A percentile compares a stretch with the other conserved stretches of the same genome.
Conservation (phyloP, 1,140 invertebrate genomes). For the Rhopalosiphum padi region DNA sequence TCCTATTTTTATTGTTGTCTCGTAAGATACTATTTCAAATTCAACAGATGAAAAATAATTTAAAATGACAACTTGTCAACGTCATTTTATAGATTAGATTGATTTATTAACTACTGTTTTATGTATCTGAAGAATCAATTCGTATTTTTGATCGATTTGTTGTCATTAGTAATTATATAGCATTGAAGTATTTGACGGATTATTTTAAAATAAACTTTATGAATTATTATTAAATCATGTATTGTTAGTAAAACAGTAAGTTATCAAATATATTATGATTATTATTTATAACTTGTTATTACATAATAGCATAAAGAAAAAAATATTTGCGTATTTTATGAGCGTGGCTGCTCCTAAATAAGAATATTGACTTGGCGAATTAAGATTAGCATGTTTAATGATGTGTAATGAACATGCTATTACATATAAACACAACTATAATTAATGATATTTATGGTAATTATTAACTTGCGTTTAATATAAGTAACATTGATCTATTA, state of each 20-base stretch:
- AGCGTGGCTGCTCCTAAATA: background rate
- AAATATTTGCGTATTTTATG: background rate
- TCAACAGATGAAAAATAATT: background rate
- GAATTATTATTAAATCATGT: background rate
- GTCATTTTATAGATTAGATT: background rate
- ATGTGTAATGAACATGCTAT: background rate
- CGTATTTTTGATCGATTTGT: background rate
- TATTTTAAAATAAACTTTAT: background rate
- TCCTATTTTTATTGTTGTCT: background rate
- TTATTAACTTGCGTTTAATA: background rate
- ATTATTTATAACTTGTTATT: background rate
- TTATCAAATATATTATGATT: background rate
- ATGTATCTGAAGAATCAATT: background rate
- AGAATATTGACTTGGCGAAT: background rate
- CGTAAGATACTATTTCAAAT: background rate
- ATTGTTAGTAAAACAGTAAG: background rate
- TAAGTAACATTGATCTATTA: background rate
- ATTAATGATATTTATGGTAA: background rate
- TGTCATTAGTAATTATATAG: background rate
- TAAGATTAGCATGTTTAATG: background rate
- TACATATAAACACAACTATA: background rate
- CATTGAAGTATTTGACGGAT: background rate
- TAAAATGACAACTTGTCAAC: background rate
- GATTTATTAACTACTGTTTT: background rate
- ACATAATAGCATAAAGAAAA: background rate